Conservation (phyloP, 2,888 invertebrate species). For the Heliconius aoede region DNA sequence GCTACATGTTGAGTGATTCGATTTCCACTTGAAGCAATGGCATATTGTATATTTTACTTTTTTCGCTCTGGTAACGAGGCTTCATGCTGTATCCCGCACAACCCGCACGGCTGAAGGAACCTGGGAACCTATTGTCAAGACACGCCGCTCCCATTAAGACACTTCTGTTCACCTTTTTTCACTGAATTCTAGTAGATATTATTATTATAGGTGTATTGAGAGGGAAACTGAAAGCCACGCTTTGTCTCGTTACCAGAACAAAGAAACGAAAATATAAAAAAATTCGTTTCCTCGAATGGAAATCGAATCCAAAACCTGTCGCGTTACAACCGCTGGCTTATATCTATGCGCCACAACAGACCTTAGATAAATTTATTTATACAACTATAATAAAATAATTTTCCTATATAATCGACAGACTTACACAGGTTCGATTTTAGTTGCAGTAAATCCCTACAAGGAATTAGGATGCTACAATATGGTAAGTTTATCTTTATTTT, state of each 20-base stretch:
- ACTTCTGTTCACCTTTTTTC: neutral
- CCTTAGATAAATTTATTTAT: neutral
- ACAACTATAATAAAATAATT: slow-evolving; percentile 20
- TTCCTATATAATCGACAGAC: slow-evolving; percentile 88
- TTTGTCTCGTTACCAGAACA: neutral
- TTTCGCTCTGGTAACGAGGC: too few relatives aligned
- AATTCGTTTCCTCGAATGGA: neutral
- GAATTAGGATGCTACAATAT: slow-evolving; percentile 93
- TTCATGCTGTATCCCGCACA: neutral
- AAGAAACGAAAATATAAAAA: too few relatives aligned
- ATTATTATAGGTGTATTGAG: too few relatives aligned
- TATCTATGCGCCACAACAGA: neutral
- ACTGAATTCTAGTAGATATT: too few relatives aligned
- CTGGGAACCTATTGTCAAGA: neutral
- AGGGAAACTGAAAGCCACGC: neutral
- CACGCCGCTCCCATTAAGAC: neutral
- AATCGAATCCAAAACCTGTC: too few relatives aligned
- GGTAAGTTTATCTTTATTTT: slow-evolving; percentile 82
- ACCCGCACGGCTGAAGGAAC: too few relatives aligned
- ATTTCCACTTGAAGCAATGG: too few relatives aligned
- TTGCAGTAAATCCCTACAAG: slow-evolving; percentile 97
- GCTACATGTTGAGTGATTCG: too few relatives aligned
- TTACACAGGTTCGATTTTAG: slow-evolving; percentile 95
- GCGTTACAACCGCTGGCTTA: too few relatives aligned
- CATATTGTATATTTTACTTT: too few relatives aligned